Base-by-base conservation (phyloP, 2,888 invertebrate species). In the Esperia sulphurella region DNA sequence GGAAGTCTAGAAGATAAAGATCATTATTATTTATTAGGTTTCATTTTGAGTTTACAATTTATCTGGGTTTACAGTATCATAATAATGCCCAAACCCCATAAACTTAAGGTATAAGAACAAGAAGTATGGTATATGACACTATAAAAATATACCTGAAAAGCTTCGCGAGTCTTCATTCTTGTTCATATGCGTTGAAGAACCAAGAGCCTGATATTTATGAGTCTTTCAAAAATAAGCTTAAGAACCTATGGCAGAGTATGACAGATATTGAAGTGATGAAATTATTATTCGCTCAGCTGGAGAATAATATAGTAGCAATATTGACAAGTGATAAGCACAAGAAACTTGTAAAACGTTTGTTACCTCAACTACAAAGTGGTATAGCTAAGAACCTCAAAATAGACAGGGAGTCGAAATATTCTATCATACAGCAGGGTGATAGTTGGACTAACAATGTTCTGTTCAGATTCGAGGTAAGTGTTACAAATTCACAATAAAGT, bases 91-190 rank as follows among this genome's bases (percentile, higher is more conserved):
- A n/a, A n/a, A n/a, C n/a, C n/a, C n/a, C n/a, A n/a, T n/a, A n/a
- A n/a, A n/a, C n/a, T n/a, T n/a, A n/a, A n/a, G n/a, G n/a, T n/a
- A n/a, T n/a, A n/a, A n/a, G n/a, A n/a, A n/a, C n/a, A n/a, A n/a
- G n/a, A n/a, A n/a, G n/a, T n/a, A n/a, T n/a, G n/a, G 14, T 35
- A 0, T 14, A n/a, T n/a, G n/a, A n/a, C n/a, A n/a, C n/a, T n/a
- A n/a, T n/a, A n/a, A n/a, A n/a, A n/a, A n/a, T n/a, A n/a, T 54
- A 61, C 0, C 41, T 78, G 0, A 68, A 63, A 48, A 61, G 61
- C 37, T 61, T 75, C 28, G 71, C 73, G 3, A 53, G 39, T 4
- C 55, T 68, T 0, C 77, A 77, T 53, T 57, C 74, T 0, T 39
- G 69, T 0, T 69, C 71, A 0, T 75, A 58, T 45, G 67, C 53